Evolutionary conservation across 2,797 vertebrate genomes (phyloP), one percentile per base, ranked within the genome.

Genomic region (Cuniculus paca): DNA sequence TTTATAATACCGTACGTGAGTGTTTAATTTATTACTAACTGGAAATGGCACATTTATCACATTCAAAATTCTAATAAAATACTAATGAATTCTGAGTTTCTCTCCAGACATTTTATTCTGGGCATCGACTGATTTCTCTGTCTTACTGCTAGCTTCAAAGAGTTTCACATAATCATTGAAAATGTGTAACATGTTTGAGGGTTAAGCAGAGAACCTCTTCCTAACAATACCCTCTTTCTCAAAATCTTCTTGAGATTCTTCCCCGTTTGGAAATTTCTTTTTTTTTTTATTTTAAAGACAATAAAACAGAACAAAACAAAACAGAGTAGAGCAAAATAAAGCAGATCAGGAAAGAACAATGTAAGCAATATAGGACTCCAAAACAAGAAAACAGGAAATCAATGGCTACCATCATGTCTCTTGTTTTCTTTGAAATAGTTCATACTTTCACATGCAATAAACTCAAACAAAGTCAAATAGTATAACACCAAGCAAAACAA

Each of bases 1-100:
- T n/a, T 50, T 34, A 22, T 60, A 50, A 50, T n/a, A 52, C 52
- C 26, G 42, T 7, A 0, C 5, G 0, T 34, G 12, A 8, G 1
- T 36, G 6, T 28, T 36, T 65, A 34, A 80, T 36, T 26, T 61
- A 31, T 28, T 24, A 11, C 5, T 48, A 24, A 52, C n/a, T 50
- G 17, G 3, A 48, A 91, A 83, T 48, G 17, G 6, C n/a, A 42
- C 31, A 4, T 77, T 52, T 48, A 54, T 63, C 20, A 16, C 17
- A 10, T n/a, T 14, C n/a, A n/a, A 34, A 68, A 60, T 36, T 36
- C 65, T 36, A 65, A 24, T 82, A 24, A 58, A 42, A 85, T 60
- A 39, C 60, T 61, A 34, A 65, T 63, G 9, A 80, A 74, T 58
- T 56, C 48, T 56, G 17, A 14, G 28, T 72, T 12, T 56, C 7